Evolutionary conservation across 2,888 invertebrate species (phyloP), one percentile per base, ranked within the genome.

Genomic region (Pseudeuparius sepicola): DNA sequence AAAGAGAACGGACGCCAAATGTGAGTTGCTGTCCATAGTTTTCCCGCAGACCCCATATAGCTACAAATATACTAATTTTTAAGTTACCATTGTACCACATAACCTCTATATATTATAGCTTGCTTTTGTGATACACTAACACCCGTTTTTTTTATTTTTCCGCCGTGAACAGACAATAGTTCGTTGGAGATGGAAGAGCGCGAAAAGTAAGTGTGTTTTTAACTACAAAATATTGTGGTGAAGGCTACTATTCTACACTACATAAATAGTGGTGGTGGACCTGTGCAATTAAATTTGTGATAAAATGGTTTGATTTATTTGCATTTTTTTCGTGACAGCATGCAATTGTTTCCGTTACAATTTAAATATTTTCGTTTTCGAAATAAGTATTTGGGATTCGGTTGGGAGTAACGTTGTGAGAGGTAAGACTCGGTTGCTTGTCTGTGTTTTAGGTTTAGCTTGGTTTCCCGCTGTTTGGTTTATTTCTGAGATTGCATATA

Each of bases 151-250:
- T 45, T 47, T 52, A 55, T 51, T 49, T 55, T 57, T 55, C 58
- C 55, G 64, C 63, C 20, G n/a, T 20, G 20, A 20, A 20, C n/a
- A 82, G 82, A 80, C 70, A 81, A 78, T 73, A 81, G 75, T 65
- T 77, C 79, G 48, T 75, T 81, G 65, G 79, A 81, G 61, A 68
- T 83, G 73, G 82, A 83, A 65, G 83, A 84, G 65, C 72, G 83
- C 59, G 83, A 84, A 67, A 84, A 84, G 84, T 84, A 77, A 84
- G 84, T 83, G 43, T 41, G 31, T 33, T 29, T 25, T 31, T 14
- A 18, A 17, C 20, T 20, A 24, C 23, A 27, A 13, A 16, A 11
- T 5, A 27, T 28, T 23, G 9, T 23, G 32, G 16, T 29, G 12
- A 34, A 14, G 24, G 15, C 14, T 10, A 20, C 4, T 14, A 12